Evolutionary conservation across 2,797 vertebrate species (phyloP), one percentile per base, ranked within the genome.

Genomic region (Xenopus petersii): DNA sequence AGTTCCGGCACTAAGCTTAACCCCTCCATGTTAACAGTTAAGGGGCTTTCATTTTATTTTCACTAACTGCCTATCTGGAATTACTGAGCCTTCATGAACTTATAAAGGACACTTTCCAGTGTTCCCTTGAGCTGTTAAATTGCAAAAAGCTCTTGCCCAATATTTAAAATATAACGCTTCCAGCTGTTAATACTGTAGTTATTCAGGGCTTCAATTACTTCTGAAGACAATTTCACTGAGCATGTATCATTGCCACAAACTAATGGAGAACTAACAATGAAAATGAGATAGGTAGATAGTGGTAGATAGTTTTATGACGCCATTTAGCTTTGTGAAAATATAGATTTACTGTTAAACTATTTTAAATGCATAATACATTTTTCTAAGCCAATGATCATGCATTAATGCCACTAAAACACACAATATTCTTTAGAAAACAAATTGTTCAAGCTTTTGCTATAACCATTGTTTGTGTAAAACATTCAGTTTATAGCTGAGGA

Each of bases 381-480:
- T 30, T 30, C 10, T 42, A 17, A 59, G 24, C 16, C 54, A 13
- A 55, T n/a, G 51, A 47, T 68, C 66, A 10, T 68, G 55, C 46
- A 69, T 69, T 58, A 69, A 69, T 59, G 67, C 67, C 33, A 59
- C 16, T 21, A 21, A 69, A 69, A 69, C 12, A 46, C 16, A 24
- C 67, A 24, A 56, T 13, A 67, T 8, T 54, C 24, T 12, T 8
- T 26, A 68, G 26, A 68, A 68, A 68, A 68, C 67, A 69, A 55
- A 54, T 51, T 55, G n/a, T 68, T 69, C 54, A n/a, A 69, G 67
- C 55, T 69, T 58, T 59, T 58, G 3, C 17, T 69, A 46, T 58
- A 69, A 68, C n/a, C 55, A 69, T 36, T 51, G 67, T 69, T 69
- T 69, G 16, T 58, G 42, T 46, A 59, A 69, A 69, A 69, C 46